Percentiles rank a stretch among this genome's conserved stretches.
These are phyloP conservation scores for Athetis lepigone DNA, from an alignment of 2,888 invertebrate species.

Conservation along the genomic window DNA sequence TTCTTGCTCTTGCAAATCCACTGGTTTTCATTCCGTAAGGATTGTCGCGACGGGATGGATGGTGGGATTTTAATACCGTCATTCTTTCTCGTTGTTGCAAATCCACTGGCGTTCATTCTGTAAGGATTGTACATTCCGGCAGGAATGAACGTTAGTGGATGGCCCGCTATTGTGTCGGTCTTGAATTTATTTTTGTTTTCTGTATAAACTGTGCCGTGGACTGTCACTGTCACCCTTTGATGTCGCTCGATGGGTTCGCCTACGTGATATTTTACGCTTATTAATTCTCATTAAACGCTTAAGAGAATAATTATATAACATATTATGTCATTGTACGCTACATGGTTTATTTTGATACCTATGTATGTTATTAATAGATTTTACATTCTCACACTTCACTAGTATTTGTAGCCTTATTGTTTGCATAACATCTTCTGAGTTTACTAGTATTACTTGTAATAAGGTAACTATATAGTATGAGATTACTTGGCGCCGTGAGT, in stretches of 20 bases:
- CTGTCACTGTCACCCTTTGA: slow-evolving; percentile 67
- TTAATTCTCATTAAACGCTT: slow-evolving; percentile 56
- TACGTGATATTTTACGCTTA: slow-evolving; percentile 62
- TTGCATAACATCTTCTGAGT: slow-evolving; percentile 61
- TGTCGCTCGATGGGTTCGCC: slow-evolving; percentile 56
- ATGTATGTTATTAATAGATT: slow-evolving; percentile 29
- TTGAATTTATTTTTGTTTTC: slow-evolving; percentile 67
- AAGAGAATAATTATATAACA: slow-evolving; percentile 46
- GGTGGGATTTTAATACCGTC: too few species aligned
- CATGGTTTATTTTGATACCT: slow-evolving; percentile 46
- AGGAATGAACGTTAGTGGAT: too few species aligned
- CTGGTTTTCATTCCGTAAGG: too few species aligned
- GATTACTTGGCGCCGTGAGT: slow-evolving; percentile 79
- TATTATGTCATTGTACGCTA: slow-evolving; percentile 35
- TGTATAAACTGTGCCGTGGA: slow-evolving; percentile 50
- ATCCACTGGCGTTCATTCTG: too few species aligned
- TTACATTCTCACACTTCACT: slow-evolving; percentile 32
- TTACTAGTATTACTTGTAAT: slow-evolving; percentile 52
- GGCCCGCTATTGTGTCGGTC: slow-evolving; percentile 63
- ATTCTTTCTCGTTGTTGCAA: too few species aligned
- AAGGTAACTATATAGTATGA: slow-evolving; percentile 66
- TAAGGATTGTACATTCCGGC: too few species aligned
- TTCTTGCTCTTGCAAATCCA: too few species aligned
- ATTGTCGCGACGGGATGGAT: too few species aligned
- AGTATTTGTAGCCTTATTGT: slow-evolving; percentile 28